phyloP scores from a whole-genome alignment of 1,140 invertebrate species.

The Ostrea denselamellosa region DNA sequence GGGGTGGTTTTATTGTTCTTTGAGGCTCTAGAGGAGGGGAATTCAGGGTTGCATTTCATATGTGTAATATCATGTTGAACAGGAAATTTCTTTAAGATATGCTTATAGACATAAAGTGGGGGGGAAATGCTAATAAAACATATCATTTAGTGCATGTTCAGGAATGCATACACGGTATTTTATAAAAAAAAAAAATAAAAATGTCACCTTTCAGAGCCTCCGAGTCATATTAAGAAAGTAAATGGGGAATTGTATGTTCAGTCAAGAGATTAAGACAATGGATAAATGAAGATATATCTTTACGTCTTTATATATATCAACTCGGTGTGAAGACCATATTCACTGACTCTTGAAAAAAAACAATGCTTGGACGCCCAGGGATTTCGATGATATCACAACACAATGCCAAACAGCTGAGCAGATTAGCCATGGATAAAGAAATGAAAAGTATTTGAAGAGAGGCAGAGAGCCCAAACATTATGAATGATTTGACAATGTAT shows the following conservation, averaged over 20 bases:
- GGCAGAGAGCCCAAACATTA: not conserved
- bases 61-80: not conserved
- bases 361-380: not conserved
- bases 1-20: not conserved
- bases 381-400: not conserved
- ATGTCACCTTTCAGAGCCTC: not conserved
- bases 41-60: not conserved
- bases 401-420: slow-evolving; percentile 7
- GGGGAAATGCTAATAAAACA: not conserved
- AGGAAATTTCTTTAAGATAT: not conserved
- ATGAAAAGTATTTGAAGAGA: slow-evolving; percentile 7
- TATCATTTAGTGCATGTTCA: not conserved
- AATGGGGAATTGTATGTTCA: not conserved
- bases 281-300: not conserved
- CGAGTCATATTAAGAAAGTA: too few relatives aligned
- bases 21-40: not conserved
- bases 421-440: slow-evolving; percentile 4
- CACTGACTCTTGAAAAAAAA: not conserved
- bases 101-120: not conserved
- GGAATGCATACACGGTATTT: not conserved
- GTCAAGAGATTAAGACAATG: slow-evolving; percentile 29
- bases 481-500: slow-evolving; percentile 18
- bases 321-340: not conserved
- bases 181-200: not conserved
- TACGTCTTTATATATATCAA: not conserved